phyloP scores from a whole-genome alignment of 1,140 invertebrate species.

The Bombus sylvicola region DNA sequence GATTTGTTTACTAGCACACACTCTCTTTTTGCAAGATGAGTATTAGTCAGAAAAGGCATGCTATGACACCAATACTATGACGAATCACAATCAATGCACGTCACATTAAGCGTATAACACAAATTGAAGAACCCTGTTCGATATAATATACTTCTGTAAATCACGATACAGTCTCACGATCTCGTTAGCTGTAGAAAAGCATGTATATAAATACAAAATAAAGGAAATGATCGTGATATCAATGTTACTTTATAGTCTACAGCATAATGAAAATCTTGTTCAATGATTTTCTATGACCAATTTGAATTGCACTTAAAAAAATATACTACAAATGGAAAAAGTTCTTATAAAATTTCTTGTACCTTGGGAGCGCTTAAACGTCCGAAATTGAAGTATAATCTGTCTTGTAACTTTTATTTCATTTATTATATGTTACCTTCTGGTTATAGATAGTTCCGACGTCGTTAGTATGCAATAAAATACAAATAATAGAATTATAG shows the following conservation, averaged over 20 bases:
- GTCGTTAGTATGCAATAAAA: constrained; percentile 49
- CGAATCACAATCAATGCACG: constrained; percentile 61
- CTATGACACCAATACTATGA: constrained; percentile 53
- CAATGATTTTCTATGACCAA: constrained; percentile 49
- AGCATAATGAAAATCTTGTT: constrained; percentile 43
- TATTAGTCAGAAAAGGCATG: constrained; percentile 58
- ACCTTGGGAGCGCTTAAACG: constrained; percentile 64
- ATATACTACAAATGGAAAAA: constrained; percentile 76
- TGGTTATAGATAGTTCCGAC: constrained; percentile 41
- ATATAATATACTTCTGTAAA: constrained; percentile 68
- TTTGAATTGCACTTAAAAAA: constrained; percentile 69
- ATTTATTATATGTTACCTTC: constrained; percentile 36
- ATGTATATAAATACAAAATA: constrained; percentile 62
- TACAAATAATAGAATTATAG: constrained; percentile 43
- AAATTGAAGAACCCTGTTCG: constrained; percentile 72
- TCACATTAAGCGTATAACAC: constrained; percentile 67
- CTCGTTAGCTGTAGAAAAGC: constrained; percentile 66
- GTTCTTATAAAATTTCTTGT: constrained; percentile 76
- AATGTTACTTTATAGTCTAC: constrained; percentile 41
- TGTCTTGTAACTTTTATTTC: constrained; percentile 36
- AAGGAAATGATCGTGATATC: constrained; percentile 59
- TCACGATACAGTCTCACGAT: constrained; percentile 68
- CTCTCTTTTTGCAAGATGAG: constrained; percentile 18
- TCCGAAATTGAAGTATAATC: constrained; percentile 64
- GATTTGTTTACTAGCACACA: constrained; percentile 11